Evolutionary conservation across 2,888 invertebrate genomes (phyloP).

Genomic region (Fabriciana adippe): DNA sequence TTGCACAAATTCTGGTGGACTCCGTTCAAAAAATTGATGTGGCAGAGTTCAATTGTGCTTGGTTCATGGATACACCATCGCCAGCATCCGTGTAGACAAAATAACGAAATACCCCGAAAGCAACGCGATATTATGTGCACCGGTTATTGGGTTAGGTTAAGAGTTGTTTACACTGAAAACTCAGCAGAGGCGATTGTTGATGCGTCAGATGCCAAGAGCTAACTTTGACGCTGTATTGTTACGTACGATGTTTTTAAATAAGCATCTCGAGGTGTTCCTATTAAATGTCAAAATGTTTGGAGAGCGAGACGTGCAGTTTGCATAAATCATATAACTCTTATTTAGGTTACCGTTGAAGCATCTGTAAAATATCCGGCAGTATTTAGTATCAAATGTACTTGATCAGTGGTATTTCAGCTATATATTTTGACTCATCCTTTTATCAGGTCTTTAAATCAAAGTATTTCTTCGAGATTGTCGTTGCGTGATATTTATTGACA

Average conservation of each 20-base stretch:
- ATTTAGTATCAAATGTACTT: not conserved
- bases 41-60: conserved; percentile 51
- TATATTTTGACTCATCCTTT: not conserved
- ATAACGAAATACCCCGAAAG: conserved; percentile 80
- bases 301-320: conserved; percentile 28
- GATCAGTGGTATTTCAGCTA: not conserved
- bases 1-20: conserved; percentile 35
- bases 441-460: not conserved
- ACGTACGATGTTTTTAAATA: conserved; percentile 34
- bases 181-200: conserved; percentile 74
- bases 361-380: conserved; percentile 26
- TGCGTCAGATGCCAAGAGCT: conserved; percentile 71
- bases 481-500: not conserved
- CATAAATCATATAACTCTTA: conserved; percentile 20
- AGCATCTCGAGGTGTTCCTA: conserved; percentile 29
- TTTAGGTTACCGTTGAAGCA: conserved; percentile 21
- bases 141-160: conserved; percentile 81
- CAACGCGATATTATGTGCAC: conserved; percentile 75
- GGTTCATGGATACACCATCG: conserved; percentile 66
- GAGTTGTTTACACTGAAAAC: conserved; percentile 69
- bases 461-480: not conserved
- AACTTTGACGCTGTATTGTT: conserved; percentile 60
- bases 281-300: conserved; percentile 41
- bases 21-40: conserved; percentile 45
- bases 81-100: conserved; percentile 81